Percentiles rank a stretch among this genome's conserved stretches.
Conservation (phyloP, 2,888 invertebrate species). For the Pocota personata region DNA sequence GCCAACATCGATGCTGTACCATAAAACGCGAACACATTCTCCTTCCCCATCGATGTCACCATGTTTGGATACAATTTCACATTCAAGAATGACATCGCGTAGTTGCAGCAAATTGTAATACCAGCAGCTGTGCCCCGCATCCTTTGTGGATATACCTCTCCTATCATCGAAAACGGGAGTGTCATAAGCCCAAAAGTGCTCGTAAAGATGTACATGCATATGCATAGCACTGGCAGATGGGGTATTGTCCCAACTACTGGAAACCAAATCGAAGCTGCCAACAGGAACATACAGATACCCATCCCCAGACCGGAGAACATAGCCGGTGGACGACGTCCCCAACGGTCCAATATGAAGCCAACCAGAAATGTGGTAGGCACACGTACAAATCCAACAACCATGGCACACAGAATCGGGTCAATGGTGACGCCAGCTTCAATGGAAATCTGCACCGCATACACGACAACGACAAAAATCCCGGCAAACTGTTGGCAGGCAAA, state of each 20-base stretch:
- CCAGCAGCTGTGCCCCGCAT: constrained; percentile 86
- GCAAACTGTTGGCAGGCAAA: constrained; percentile 87
- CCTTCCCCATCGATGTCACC: constrained; percentile 84
- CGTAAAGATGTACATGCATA: constrained; percentile 81
- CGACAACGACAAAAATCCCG: constrained; percentile 87
- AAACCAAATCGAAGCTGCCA: constrained; percentile 83
- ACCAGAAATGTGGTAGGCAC: constrained; percentile 85
- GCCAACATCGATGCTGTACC: constrained; percentile 85
- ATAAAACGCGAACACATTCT: constrained; percentile 85
- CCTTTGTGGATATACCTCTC: constrained; percentile 86
- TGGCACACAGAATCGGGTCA: constrained; percentile 86
- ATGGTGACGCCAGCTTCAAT: constrained; percentile 85
- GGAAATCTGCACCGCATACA: constrained; percentile 87
- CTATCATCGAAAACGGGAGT: constrained; percentile 88
- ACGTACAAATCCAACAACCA: constrained; percentile 86
- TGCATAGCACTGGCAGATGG: constrained; percentile 70
- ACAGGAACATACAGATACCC: constrained; percentile 84
- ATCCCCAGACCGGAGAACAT: constrained; percentile 86
- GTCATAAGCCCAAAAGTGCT: constrained; percentile 83
- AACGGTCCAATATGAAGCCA: constrained; percentile 85
- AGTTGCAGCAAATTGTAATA: constrained; percentile 85
- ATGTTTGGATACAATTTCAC: constrained; percentile 86
- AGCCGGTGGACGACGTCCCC: constrained; percentile 85
- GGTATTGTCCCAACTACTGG: constrained; percentile 56
- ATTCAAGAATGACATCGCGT: constrained; percentile 85